Evolutionary conservation across 2,888 invertebrate genomes (phyloP).

Genomic region (Cheilosia vernalis): DNA sequence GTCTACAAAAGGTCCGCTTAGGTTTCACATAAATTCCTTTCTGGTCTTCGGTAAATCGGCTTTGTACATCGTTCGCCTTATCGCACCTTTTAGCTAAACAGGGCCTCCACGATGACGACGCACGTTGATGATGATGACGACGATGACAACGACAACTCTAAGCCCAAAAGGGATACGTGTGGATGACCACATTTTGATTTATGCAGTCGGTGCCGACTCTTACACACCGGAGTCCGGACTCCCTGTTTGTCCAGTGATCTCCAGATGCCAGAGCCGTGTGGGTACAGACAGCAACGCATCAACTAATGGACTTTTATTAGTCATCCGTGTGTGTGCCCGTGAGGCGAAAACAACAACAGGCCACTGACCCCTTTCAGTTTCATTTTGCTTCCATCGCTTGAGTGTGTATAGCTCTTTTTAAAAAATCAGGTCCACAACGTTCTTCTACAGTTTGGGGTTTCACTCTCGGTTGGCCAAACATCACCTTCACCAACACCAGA

Average conservation of each 20-base stretch:
- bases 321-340: conserved; percentile 25
- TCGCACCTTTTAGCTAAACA: conserved; percentile 36
- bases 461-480: conserved; percentile 44
- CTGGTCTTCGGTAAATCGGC: conserved; percentile 3
- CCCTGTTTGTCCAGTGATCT: conserved; percentile 11
- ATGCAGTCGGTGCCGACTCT: conserved; percentile 8
- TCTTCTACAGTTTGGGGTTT: conserved; percentile 34
- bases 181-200: conserved; percentile 56
- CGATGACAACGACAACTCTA: conserved; percentile 13
- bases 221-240: conserved; percentile 5
- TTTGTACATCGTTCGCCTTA: conserved; percentile 30
- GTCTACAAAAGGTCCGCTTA: conserved; percentile 22
- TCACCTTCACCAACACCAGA: conserved; percentile 8
- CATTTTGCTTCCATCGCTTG: conserved; percentile 42
- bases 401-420: conserved; percentile 18
- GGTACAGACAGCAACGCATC: conserved; percentile 52
- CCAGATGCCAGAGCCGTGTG: neutral
- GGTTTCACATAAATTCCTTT: neutral
- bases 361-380: conserved; percentile 71
- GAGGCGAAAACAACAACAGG: conserved; percentile 34
- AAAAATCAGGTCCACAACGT: conserved; percentile 32
- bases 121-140: conserved; percentile 15
- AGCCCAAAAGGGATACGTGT: conserved; percentile 17
- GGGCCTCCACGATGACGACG: neutral
- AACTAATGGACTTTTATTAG: conserved; percentile 72